Conservation (phyloP, 2,797 vertebrate genomes). For the Poeciliopsis paucimaculata region DNA sequence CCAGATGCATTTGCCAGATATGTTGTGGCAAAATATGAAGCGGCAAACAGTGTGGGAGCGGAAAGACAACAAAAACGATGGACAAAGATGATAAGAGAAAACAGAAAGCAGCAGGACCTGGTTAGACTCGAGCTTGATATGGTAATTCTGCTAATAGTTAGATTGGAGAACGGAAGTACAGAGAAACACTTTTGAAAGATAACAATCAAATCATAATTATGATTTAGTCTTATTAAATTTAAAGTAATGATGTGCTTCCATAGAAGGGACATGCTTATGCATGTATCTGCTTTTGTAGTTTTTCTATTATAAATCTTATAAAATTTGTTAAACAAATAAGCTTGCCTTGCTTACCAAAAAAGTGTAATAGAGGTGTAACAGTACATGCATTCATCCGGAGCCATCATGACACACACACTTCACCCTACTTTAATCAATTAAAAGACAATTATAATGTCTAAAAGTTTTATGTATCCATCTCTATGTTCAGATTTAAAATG, state of each 20-base stretch:
- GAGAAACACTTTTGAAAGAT: neutral
- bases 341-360: neutral
- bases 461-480: too few relatives aligned
- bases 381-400: neutral
- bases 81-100: constrained; percentile 36
- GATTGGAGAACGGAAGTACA: constrained; percentile 36
- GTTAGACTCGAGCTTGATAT: constrained; percentile 19
- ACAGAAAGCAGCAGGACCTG: constrained; percentile 20
- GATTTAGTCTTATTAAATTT: neutral
- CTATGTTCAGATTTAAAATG: neutral
- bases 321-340: too few relatives aligned
- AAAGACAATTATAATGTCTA: neutral
- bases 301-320: neutral
- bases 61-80: constrained; percentile 27
- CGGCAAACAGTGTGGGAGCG: constrained; percentile 3
- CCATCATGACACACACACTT: neutral
- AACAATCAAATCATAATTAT: neutral
- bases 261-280: neutral
- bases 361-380: neutral
- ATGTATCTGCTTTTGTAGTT: neutral
- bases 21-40: constrained; percentile 41
- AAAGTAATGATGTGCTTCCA: neutral
- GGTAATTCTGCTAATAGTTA: constrained; percentile 37
- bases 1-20: constrained; percentile 56
- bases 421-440: neutral